Conservation (phyloP, 2,888 invertebrate genomes). For the Drosophila paracracens region DNA sequence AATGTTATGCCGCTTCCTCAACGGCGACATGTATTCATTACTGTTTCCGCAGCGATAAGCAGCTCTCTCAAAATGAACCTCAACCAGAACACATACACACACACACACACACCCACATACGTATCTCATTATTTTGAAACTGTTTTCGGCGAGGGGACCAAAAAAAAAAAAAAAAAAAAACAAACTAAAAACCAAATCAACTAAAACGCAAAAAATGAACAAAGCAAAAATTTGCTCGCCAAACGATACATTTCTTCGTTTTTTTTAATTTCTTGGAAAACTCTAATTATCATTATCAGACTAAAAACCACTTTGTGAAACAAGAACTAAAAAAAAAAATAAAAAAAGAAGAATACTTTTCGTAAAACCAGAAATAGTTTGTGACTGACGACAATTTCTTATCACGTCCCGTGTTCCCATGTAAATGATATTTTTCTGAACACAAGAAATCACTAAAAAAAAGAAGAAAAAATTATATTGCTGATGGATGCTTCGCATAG, state of each 20-base stretch:
- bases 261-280: slow-evolving; percentile 75
- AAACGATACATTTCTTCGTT: slow-evolving; percentile 68
- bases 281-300: slow-evolving; percentile 76
- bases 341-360: slow-evolving; percentile 26
- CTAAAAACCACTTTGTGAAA: slow-evolving; percentile 54
- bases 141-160: slow-evolving; percentile 17
- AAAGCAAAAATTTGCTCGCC: slow-evolving; percentile 50
- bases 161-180: slow-evolving; percentile 14
- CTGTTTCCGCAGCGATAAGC: slow-evolving; percentile 81
- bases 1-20: slow-evolving; percentile 47
- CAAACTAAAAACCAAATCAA: slow-evolving; percentile 2
- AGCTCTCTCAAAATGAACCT: slow-evolving; percentile 62
- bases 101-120: neutral
- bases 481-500: slow-evolving; percentile 37
- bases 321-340: slow-evolving; percentile 27
- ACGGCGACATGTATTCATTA: slow-evolving; percentile 79
- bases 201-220: neutral
- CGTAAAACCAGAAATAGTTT: slow-evolving; percentile 69
- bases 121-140: slow-evolving; percentile 69
- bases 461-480: slow-evolving; percentile 7
- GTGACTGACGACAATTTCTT: slow-evolving; percentile 37
- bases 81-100: slow-evolving; percentile 12
- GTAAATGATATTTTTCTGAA: slow-evolving; percentile 74
- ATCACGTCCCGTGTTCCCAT: slow-evolving; percentile 46
- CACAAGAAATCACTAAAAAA: slow-evolving; percentile 73